Evolutionary conservation across 2,888 invertebrate species (phyloP).

Genomic region (Trissolcus japonicus): DNA sequence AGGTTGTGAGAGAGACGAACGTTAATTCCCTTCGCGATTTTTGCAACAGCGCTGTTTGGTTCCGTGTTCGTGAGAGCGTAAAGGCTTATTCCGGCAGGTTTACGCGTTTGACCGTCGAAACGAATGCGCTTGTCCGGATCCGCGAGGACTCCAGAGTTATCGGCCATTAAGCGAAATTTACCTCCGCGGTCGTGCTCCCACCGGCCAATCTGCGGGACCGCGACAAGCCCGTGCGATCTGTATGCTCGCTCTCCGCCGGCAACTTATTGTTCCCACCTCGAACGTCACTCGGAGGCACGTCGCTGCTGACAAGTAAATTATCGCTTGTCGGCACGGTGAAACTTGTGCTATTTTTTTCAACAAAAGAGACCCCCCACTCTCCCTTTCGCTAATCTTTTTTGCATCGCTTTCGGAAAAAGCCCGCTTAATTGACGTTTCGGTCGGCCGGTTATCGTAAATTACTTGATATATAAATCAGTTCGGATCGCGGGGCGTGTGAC

Average conservation of each 20-base stretch:
- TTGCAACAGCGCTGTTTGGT: slow-evolving; percentile 7
- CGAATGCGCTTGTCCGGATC: slow-evolving; percentile 27
- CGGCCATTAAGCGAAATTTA: slow-evolving; percentile 59
- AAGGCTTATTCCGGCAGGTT: slow-evolving; percentile 19
- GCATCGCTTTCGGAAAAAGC: slow-evolving; percentile 10
- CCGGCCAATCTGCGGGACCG: slow-evolving; percentile 8
- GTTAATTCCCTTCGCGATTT: slow-evolving; percentile 5
- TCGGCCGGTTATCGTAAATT: background rate
- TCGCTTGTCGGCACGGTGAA: slow-evolving; percentile 32
- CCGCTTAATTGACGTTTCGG: slow-evolving; percentile 12
- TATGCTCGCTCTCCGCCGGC: slow-evolving; percentile 38
- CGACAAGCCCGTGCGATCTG: slow-evolving; percentile 25
- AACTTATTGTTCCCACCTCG: slow-evolving; percentile 23
- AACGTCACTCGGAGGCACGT: slow-evolving; percentile 41
- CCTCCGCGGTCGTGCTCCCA: slow-evolving; percentile 27
- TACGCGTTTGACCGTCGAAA: slow-evolving; percentile 24
- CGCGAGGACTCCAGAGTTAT: slow-evolving; percentile 49
- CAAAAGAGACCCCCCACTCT: background rate
- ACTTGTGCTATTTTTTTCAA: slow-evolving; percentile 24
- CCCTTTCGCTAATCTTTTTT: background rate
- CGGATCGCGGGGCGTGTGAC: too few relatives aligned
- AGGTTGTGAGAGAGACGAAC: background rate
- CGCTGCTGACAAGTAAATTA: slow-evolving; percentile 40
- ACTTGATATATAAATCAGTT: too few relatives aligned
- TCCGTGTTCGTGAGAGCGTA: slow-evolving; percentile 34